Evolutionary conservation across 1,140 invertebrate species (phyloP), one percentile per base, ranked within the genome.

Genomic region (Calliopsis andreniformis): DNA sequence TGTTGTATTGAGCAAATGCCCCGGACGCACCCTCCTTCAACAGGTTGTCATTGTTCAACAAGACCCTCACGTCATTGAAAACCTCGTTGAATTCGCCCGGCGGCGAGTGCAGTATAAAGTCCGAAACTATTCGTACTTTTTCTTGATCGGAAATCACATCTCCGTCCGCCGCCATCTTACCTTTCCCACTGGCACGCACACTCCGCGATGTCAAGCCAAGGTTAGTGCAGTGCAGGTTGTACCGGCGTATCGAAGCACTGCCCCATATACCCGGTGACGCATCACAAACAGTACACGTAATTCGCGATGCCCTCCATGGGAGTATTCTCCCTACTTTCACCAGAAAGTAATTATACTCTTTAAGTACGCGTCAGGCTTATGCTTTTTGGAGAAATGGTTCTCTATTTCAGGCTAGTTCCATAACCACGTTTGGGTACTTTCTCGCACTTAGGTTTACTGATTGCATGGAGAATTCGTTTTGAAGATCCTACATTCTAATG

Each of bases 51-150:
- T 99, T 98, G 92, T 98, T 98, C 58, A 99, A 92, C 56, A 99
- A 93, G 79, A 97, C 96, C 87, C 99, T 95, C 64, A 99, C 98
- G 94, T 99, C 98, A 94, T 99, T 99, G 91, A 99, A 99, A 68
- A 99, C 99, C 94, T 99, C 99, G 93, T 99, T 99, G 90, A 99
- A 99, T 94, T 99, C 99, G 79, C 99, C 99, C 66, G 99, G 99
- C 32, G 99, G 99, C 58, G 98, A 98, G 93, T 99, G 98, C 25
- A 99, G 92, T 90, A 99, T 98, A 93, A 99, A 99, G 95, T 99
- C 96, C 77, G 98, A 98, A 76, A 98, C 98, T 93, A 99, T 99
- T 93, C 96, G 95, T 88, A 98, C 96, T 95, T 97, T 97, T 94
- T 97, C 96, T 92, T 96, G 94, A 93, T 97, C 96, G 89, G 95